Base-by-base conservation (phyloP, 2,888 invertebrate species). In the Diachrysia chrysitis region DNA sequence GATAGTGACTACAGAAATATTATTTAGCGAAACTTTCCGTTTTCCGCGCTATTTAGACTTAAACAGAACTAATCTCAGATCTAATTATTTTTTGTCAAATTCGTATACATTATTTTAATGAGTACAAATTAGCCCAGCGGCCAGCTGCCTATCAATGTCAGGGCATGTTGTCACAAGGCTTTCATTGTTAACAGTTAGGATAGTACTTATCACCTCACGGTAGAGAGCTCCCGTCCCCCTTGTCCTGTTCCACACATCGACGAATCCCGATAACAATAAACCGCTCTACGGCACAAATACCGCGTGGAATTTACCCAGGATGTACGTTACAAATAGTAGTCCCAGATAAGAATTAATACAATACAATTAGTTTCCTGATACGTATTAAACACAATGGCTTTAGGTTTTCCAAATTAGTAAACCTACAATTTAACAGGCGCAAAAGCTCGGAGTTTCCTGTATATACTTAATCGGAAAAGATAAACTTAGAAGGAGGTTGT, bases 181-280 rank as follows among this genome's bases (percentile, higher is more conserved):
- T 84, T 86, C 82, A 84, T 86, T 87, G 84, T 85, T 78, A 83
- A 82, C 82, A 84, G 85, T 81, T 84, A 79, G 86, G 81, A 87
- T 84, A 83, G 66, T 70, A 81, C 78, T 87, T 87, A 87, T 87
- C 85, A 71, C 71, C 67, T 61, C 71, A 81, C 69, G 73, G 78
- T 71, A 85, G 89, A 90, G 90, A 91, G 85, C 85, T 77, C 79
- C 85, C 83, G 81, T 76, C 51, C 81, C 42, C 81, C 55, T 78
- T 78, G 84, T 81, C 79, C 65, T 71, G 72, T 70, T 75, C 55
- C 69, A 78, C 66, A 78, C 67, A 66, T 69, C 61, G 82, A 81
- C 76, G 76, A 66, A 77, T 79, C 72, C 77, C 72, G 85, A 86
- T 87, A 85, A 85, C 78, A 82, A 78, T 78, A 77, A 78, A 69